These are phyloP conservation scores for Arion vulgaris DNA, from an alignment of 1,140 invertebrate species.

Conservation along the genomic window DNA sequence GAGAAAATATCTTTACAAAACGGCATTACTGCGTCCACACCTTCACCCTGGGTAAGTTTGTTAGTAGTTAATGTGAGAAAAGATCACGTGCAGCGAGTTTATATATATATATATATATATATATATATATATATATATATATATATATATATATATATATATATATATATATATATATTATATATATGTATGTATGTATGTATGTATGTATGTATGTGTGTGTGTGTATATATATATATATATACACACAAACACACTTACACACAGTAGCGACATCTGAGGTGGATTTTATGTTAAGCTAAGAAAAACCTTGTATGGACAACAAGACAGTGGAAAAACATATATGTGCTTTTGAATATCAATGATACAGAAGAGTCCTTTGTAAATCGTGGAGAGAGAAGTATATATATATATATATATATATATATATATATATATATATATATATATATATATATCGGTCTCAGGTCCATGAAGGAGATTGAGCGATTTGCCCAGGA, in stretches of 20 bases:
- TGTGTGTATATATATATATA: slow-evolving; percentile 18
- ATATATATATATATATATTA: background rate
- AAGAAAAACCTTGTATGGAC: too few species aligned
- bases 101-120: background rate
- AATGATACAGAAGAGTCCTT: too few species aligned
- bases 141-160: slow-evolving; percentile 2
- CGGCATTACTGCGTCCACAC: background rate
- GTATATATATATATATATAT: too few species aligned
- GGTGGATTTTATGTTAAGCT: too few species aligned
- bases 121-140: background rate
- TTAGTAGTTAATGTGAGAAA: background rate
- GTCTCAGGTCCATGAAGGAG: too few species aligned
- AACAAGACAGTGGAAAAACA: too few species aligned
- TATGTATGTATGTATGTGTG: background rate
- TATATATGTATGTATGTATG: background rate
- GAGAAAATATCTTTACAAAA: slow-evolving; percentile 3
- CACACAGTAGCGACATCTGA: too few species aligned
- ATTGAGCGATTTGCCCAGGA: too few species aligned
- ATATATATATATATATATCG: too few species aligned
- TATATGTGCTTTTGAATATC: too few species aligned
- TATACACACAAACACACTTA: background rate
- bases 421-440: too few species aligned
- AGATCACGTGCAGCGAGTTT: background rate
- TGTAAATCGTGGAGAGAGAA: too few species aligned
- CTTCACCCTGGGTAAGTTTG: background rate